These are phyloP conservation scores for Lepidostoma basale DNA, from an alignment of 1,140 invertebrate genomes.

Conservation along the genomic window DNA sequence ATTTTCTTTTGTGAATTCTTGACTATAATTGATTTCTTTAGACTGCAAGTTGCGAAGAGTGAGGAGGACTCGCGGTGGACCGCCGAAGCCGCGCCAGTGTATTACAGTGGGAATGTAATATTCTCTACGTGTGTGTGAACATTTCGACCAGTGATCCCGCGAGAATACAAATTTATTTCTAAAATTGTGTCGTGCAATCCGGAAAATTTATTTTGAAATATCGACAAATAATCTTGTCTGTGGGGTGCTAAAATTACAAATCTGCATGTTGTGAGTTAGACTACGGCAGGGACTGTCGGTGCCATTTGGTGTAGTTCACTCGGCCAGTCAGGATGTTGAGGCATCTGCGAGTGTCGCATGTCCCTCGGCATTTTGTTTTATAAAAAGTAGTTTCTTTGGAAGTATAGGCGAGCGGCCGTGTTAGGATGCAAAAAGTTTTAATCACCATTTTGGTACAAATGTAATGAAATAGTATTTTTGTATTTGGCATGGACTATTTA, in stretches of 20 bases:
- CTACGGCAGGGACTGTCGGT: too few relatives aligned
- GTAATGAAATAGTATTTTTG: conserved; percentile 41
- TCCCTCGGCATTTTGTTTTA: too few relatives aligned
- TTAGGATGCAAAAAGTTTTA: too few relatives aligned
- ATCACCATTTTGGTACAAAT: conserved; percentile 46
- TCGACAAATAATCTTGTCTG: neutral
- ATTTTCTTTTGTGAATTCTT: conserved; percentile 41
- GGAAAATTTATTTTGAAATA: conserved; percentile 21
- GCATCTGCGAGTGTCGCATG: too few relatives aligned
- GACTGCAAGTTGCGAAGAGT: conserved; percentile 5
- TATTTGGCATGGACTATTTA: conserved; percentile 28
- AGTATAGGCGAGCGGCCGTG: too few relatives aligned
- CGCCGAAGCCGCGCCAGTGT: too few relatives aligned
- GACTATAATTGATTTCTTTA: conserved; percentile 21
- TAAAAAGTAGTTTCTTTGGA: too few relatives aligned
- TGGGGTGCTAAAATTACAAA: conserved; percentile 23
- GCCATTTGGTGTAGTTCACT: too few relatives aligned
- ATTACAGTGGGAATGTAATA: too few relatives aligned
- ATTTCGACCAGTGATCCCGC: too few relatives aligned
- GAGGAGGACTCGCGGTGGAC: conserved; percentile 11
- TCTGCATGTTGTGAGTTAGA: conserved; percentile 27
- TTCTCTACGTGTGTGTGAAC: too few relatives aligned
- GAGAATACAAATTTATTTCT: neutral
- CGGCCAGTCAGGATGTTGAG: too few relatives aligned
- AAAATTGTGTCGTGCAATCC: conserved; percentile 16